Base-by-base conservation (phyloP, 2,888 invertebrate species). In the Anaspis maculata region DNA sequence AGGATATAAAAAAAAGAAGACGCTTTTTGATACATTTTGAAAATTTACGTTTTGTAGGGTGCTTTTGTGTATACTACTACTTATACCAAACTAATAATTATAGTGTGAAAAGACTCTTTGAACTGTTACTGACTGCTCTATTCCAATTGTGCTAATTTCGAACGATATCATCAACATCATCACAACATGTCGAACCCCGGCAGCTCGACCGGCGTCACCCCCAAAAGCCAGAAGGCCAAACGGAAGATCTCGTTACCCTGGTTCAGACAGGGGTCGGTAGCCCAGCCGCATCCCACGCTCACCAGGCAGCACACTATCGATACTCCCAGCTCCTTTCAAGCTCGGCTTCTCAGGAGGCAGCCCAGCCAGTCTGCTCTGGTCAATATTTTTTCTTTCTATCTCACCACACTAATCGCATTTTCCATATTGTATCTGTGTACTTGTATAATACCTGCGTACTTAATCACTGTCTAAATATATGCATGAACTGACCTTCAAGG, bases 291-390 rank as follows among this genome's bases (percentile, higher is more conserved):
- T 66, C 80, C 82, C 42, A 74, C 76, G 34, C 75, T 89, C 35
- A 76, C 86, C 40, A 76, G 89, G 34, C 89, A 89, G 65, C 88
- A 89, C 64, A 89, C 89, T 66, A 88, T 90, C 69, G 89, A 89
- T 68, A 85, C 88, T 47, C 88, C 88, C 57, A 77, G 85, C 64
- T 84, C 86, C 41, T 86, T 87, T 70, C 81, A 85, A 56, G 82
- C 85, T 54, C 72, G 79, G 48, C 72, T 80, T 44, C 74, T 84
- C 60, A 79, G 76, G 52, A 69, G 76, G 46, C 76, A 77, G 67
- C 75, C 74, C 58, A 74, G 73, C 57, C 76, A 77, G 52, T 73
- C 73, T 42, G 54, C 59, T 39, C 56, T 66, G 66, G 66, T 67
- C 55, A 60, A 51, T 59, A 55, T 49, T 16, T 23, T 42, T 44